phyloP scores from a whole-genome alignment of 2,797 vertebrate species.

The Galago senegalensis region DNA sequence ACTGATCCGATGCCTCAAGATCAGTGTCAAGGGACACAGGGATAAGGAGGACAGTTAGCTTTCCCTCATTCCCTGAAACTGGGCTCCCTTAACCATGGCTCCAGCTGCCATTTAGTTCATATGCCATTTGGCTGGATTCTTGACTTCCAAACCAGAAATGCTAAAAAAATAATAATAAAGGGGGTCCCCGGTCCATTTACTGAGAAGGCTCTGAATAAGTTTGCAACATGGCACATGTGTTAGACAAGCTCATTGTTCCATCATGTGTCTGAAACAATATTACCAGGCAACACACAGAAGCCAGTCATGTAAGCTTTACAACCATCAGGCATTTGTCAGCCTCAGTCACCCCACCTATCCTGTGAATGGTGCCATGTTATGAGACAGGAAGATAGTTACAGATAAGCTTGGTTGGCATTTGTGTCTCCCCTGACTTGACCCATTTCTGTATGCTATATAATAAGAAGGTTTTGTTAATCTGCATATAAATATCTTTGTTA shows the following conservation, averaged over 20 bases:
- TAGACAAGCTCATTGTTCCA: constrained; percentile 85
- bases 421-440: background rate
- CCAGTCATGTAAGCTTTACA: constrained; percentile 71
- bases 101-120: background rate
- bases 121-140: constrained; percentile 74
- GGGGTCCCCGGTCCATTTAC: constrained; percentile 82
- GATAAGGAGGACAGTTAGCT: background rate
- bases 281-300: constrained; percentile 73
- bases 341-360: constrained; percentile 50
- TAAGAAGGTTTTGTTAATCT: background rate
- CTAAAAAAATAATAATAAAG: constrained; percentile 78
- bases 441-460: background rate
- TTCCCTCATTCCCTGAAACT: background rate
- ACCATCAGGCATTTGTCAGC: constrained; percentile 76
- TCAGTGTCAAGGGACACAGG: background rate
- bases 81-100: background rate
- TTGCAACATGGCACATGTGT: constrained; percentile 76
- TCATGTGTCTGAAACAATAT: constrained; percentile 76
- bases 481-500: constrained; percentile 1
- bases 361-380: background rate
- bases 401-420: background rate
- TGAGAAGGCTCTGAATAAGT: constrained; percentile 78
- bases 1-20: background rate
- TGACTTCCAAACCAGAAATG: constrained; percentile 84
- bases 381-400: background rate